These are phyloP conservation scores for Circaetus cinerascens DNA, from an alignment of 2,113 vertebrate species.

Conservation along the genomic window DNA sequence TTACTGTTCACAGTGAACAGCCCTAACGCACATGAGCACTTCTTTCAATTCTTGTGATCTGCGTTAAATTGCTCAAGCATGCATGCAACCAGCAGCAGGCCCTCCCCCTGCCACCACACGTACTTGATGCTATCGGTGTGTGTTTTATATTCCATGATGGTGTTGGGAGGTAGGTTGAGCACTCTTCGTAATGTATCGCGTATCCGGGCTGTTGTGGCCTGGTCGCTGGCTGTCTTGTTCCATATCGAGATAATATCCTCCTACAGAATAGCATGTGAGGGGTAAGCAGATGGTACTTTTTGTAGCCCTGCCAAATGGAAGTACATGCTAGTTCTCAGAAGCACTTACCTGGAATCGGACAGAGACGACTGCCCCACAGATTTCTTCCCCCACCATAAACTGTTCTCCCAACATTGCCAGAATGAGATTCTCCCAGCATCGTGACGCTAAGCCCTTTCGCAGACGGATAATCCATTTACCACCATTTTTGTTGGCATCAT, in stretches of 20 bases:
- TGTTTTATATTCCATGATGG: constrained; percentile 87
- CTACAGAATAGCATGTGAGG: not conserved
- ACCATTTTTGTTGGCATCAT: constrained; percentile 86
- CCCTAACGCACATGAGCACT: not conserved
- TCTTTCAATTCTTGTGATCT: not conserved
- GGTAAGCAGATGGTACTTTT: not conserved
- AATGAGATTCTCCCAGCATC: constrained; percentile 85
- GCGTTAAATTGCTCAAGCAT: not conserved
- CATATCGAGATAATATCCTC: constrained; percentile 86
- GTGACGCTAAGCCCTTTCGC: constrained; percentile 81
- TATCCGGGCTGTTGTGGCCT: constrained; percentile 83
- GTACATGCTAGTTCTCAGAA: not conserved
- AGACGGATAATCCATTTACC: constrained; percentile 86
- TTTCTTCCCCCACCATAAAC: constrained; percentile 85
- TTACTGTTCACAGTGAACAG: not conserved
- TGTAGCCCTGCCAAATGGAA: not conserved
- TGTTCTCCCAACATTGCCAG: constrained; percentile 84
- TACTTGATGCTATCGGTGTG: constrained; percentile 89
- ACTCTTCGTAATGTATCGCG: constrained; percentile 81
- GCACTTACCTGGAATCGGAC: constrained; percentile 81
- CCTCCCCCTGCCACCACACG: constrained; percentile 50
- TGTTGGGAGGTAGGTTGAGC: constrained; percentile 86
- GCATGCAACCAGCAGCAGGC: not conserved
- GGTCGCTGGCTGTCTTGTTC: constrained; percentile 87
- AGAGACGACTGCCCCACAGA: constrained; percentile 84